Percentiles rank a stretch among this genome's conserved stretches.
Conservation (phyloP, 2,888 invertebrate species). For the Gortyna flavago region DNA sequence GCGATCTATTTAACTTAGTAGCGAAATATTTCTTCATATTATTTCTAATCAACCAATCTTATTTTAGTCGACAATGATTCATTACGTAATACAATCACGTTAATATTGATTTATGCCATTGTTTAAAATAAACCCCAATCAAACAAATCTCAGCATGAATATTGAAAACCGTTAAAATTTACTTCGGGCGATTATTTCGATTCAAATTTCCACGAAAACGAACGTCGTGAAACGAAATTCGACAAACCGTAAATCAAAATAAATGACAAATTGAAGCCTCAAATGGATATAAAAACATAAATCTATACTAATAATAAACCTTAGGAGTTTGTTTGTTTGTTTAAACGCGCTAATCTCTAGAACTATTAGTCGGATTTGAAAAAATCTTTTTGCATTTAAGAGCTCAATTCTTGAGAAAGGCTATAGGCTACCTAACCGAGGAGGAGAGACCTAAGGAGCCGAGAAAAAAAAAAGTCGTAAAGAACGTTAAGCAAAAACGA, state of each 20-base stretch:
- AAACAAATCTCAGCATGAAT: conserved; percentile 21
- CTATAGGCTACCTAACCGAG: neutral
- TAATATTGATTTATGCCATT: conserved; percentile 1
- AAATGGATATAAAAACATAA: conserved; percentile 33
- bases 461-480: neutral
- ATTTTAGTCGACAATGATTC: neutral
- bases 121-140: neutral
- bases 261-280: conserved; percentile 51
- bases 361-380: too few species aligned
- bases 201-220: conserved; percentile 17
- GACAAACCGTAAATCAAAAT: conserved; percentile 45
- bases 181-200: conserved; percentile 15
- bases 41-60: neutral
- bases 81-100: neutral
- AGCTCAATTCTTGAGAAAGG: neutral
- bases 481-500: too few species aligned
- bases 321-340: too few species aligned
- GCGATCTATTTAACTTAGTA: neutral
- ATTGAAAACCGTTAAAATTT: conserved; percentile 27
- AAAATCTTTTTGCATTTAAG: neutral
- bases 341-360: too few species aligned
- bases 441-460: neutral
- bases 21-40: neutral
- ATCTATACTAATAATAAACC: neutral
- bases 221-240: conserved; percentile 12